Conservation (phyloP, 2,888 invertebrate species). For the Parnassius orleans region DNA sequence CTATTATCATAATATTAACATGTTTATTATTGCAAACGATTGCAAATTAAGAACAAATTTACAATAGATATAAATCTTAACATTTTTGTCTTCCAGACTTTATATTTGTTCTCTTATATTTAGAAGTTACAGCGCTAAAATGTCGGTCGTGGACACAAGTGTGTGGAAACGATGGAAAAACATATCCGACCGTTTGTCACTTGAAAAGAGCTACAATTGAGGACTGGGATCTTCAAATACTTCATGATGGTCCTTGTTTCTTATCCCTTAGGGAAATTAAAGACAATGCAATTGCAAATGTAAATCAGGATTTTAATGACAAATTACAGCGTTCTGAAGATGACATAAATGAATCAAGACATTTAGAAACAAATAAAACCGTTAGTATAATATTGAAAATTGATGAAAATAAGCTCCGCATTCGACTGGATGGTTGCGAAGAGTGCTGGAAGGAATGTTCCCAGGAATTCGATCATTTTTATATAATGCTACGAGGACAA, state of each 20-base stretch:
- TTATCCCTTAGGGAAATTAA: background rate
- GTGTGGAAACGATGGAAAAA: conserved; percentile 44
- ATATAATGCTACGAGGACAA: conserved; percentile 10
- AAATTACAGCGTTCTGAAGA: background rate
- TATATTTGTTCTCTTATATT: conserved; percentile 1
- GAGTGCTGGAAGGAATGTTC: conserved; percentile 17
- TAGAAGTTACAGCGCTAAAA: conserved; percentile 8
- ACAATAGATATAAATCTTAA: too few relatives aligned
- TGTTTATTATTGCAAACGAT: too few relatives aligned
- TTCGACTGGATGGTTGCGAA: conserved; percentile 12
- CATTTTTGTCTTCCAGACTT: background rate
- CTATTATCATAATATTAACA: too few relatives aligned
- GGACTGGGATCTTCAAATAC: conserved; percentile 30
- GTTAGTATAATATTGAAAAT: conserved; percentile 18
- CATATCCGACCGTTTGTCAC: conserved; percentile 41
- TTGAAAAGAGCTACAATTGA: conserved; percentile 32
- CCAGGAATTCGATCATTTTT: conserved; percentile 12
- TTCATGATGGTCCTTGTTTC: conserved; percentile 27
- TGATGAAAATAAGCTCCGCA: conserved; percentile 14
- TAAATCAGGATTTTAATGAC: background rate
- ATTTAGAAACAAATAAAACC: background rate
- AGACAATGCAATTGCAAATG: background rate
- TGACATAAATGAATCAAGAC: conserved; percentile 8
- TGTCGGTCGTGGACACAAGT: conserved; percentile 22
- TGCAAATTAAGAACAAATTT: too few relatives aligned